phyloP scores from a whole-genome alignment of 2,888 invertebrate genomes.

The Cephus nigrinus region DNA sequence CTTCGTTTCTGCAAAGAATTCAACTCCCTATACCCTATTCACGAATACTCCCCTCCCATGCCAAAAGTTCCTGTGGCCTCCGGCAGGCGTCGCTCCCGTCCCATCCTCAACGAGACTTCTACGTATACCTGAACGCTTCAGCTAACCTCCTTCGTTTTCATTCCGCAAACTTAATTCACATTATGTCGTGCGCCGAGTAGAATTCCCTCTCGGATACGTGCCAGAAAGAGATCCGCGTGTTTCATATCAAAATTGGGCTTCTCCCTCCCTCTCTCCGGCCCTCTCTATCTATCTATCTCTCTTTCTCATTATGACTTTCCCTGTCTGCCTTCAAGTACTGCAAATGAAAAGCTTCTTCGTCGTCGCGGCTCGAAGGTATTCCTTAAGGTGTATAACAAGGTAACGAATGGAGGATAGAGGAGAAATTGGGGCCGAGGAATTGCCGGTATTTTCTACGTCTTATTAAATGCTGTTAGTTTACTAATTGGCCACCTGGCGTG shows the following conservation, averaged over 20 bases:
- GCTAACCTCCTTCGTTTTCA: neutral
- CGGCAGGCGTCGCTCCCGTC: neutral
- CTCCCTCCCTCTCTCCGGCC: fast-evolving
- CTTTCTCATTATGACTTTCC: neutral
- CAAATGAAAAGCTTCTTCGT: neutral
- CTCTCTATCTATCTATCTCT: no score
- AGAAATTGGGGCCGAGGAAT: neutral
- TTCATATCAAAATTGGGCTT: neutral
- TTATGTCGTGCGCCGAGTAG: slow-evolving; percentile 17
- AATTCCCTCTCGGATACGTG: neutral
- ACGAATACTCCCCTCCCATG: neutral
- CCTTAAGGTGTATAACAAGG: neutral
- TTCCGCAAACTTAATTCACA: slow-evolving; percentile 31
- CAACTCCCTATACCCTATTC: neutral
- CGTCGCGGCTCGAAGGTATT: neutral
- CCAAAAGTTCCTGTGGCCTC: neutral
- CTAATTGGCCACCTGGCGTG: neutral
- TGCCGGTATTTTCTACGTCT: neutral
- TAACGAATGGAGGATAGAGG: neutral
- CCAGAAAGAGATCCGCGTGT: neutral
- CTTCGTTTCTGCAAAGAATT: neutral
- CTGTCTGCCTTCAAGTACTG: neutral
- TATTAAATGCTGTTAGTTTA: neutral
- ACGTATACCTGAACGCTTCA: neutral
- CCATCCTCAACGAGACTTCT: neutral